Conservation (phyloP, 2,888 invertebrate genomes). For the Pollenia labialis region DNA sequence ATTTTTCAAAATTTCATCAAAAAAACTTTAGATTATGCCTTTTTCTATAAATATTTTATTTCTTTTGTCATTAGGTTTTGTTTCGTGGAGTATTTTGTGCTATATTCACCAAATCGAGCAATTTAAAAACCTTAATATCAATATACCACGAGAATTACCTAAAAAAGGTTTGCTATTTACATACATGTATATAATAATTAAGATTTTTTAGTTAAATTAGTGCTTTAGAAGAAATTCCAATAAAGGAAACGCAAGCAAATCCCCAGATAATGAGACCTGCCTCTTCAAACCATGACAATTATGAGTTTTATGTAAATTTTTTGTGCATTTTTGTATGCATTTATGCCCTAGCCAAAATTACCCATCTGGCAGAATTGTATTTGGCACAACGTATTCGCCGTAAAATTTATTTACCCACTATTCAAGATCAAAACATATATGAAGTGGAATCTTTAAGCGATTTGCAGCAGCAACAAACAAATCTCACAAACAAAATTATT, state of each 20-base stretch:
- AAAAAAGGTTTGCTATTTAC: conserved; percentile 13
- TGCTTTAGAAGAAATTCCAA: conserved; percentile 10
- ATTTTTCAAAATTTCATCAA: conserved; percentile 62
- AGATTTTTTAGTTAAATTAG: not conserved
- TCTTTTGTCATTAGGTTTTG: conserved; percentile 73
- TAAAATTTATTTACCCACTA: conserved; percentile 38
- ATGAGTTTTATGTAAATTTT: conserved; percentile 77
- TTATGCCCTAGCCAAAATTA: conserved; percentile 77
- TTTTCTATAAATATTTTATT: conserved; percentile 74
- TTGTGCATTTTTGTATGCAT: conserved; percentile 78
- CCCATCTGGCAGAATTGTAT: conserved; percentile 76
- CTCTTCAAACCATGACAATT: not conserved
- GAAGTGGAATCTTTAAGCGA: conserved; percentile 69
- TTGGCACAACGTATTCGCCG: conserved; percentile 69
- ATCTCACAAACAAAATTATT: conserved; percentile 73
- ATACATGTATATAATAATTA: not conserved
- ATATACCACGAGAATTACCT: not conserved
- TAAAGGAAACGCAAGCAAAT: not conserved
- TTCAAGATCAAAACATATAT: not conserved
- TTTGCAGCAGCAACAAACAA: conserved; percentile 73
- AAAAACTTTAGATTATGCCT: conserved; percentile 69
- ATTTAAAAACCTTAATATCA: not conserved
- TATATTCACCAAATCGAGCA: conserved; percentile 74
- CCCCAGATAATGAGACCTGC: not conserved
- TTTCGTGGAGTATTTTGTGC: conserved; percentile 74